phyloP scores from a whole-genome alignment of 2,888 invertebrate species.

The Acholoe squamosa region DNA sequence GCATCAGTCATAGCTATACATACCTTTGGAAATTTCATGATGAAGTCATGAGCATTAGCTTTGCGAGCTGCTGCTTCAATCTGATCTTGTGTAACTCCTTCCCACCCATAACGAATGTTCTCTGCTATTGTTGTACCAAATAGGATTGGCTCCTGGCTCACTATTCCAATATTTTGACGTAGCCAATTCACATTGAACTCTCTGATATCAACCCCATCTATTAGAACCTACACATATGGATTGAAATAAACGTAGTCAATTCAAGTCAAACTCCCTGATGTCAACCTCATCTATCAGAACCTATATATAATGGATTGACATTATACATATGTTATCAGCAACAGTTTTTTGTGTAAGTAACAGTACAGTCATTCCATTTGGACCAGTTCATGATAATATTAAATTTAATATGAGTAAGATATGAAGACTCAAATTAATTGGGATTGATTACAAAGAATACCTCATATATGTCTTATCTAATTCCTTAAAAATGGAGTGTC shows the following conservation, averaged over 20 bases:
- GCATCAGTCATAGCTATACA: conserved; percentile 31
- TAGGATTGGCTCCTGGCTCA: conserved; percentile 86
- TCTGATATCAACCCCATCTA: conserved; percentile 84
- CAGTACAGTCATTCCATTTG: no score
- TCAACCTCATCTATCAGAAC: conserved; percentile 84
- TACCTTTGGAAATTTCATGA: conserved; percentile 84
- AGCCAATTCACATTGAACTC: conserved; percentile 84
- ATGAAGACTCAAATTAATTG: no score
- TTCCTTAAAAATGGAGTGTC: no score
- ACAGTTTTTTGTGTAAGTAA: no score
- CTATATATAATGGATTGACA: conserved; percentile 68
- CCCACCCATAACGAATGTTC: conserved; percentile 83
- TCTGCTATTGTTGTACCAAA: conserved; percentile 84
- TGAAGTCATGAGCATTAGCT: conserved; percentile 83
- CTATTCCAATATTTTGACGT: conserved; percentile 81
- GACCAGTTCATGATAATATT: no score
- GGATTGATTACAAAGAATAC: no score
- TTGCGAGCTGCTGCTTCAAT: conserved; percentile 79
- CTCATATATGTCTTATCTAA: no score
- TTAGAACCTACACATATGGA: conserved; percentile 73
- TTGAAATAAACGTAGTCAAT: conserved; percentile 83
- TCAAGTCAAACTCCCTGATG: conserved; percentile 84
- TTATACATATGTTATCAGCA: no score
- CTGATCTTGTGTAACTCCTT: conserved; percentile 76
- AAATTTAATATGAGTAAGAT: no score